Evolutionary conservation across 2,797 vertebrate species (phyloP), one percentile per base, ranked within the genome.

Genomic region (Hylomyscus alleni): DNA sequence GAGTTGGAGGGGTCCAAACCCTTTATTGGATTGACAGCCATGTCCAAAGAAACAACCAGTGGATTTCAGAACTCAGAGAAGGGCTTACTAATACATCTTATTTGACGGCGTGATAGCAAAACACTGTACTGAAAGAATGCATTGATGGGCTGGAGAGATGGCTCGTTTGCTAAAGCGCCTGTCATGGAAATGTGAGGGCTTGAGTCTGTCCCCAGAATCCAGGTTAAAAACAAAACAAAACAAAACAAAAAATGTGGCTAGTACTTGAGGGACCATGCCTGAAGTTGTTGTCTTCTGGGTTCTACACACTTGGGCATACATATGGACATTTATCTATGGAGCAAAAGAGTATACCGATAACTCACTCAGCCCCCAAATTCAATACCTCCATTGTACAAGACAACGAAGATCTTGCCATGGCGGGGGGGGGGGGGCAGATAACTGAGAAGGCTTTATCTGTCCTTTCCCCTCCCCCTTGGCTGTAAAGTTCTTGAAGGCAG

Each of bases 341-440:
- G n/a, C n/a, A n/a, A n/a, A n/a, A n/a, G n/a, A 86, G 73, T n/a
- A 92, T 81, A 50, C 58, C 54, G 54, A n/a, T 84, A 54, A 92
- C 73, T 92, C 76, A 95, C 9, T 67, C 76, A 50, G 4, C 4
- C 10, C 6, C 9, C 76, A 9, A 60, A 56, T 31, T 65, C 65
- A 95, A 89, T 50, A 52, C 19, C 50, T 34, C 9, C 52, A n/a
- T 1, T 14, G 6, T 40, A 31, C 82, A 84, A 50, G 3, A 62
- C 69, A 85, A 52, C 37, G 56, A 84, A 96, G 69, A 89, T 31
- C 67, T 75, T 85, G 78, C 69, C 58, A 22, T 7, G 11, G 11
- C 9, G 10, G 3, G 76, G 54, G 11, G 12, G 10, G 3, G 76
- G 54, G 26, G 37, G 69, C 56, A 89, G 90, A 52, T 76, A 78